These are phyloP conservation scores for Cettia cetti DNA, from an alignment of 2,113 vertebrate genomes.

Conservation along the genomic window DNA sequence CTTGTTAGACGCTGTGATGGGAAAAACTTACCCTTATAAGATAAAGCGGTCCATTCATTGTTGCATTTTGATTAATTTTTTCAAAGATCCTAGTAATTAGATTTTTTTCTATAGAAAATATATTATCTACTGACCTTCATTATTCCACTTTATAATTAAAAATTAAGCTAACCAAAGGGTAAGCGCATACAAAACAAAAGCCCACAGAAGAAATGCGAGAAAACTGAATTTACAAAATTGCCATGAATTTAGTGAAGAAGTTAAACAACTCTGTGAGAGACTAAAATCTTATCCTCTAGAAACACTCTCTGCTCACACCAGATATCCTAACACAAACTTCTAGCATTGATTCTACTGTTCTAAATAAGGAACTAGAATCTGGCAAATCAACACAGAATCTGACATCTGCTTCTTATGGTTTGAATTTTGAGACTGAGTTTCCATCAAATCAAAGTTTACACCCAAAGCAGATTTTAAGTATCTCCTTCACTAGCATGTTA, in stretches of 20 bases:
- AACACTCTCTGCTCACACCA: background rate
- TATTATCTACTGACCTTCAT: background rate
- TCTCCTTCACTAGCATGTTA: background rate
- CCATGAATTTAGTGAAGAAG: background rate
- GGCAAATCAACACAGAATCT: background rate
- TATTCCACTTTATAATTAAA: background rate
- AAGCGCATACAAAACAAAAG: background rate
- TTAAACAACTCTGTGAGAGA: background rate
- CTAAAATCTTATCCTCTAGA: background rate
- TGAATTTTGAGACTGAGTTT: background rate
- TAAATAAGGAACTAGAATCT: background rate
- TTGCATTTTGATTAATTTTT: background rate
- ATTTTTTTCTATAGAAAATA: background rate
- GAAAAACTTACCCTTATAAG: slow-evolving; percentile 7
- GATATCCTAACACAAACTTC: background rate
- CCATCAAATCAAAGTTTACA: background rate
- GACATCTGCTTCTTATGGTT: background rate
- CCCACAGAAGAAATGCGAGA: background rate
- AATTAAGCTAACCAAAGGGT: background rate
- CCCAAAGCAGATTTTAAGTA: background rate
- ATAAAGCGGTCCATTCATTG: background rate
- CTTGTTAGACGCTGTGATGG: slow-evolving; percentile 23
- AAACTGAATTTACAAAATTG: background rate
- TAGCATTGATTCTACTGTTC: background rate
- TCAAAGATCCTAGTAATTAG: background rate